phyloP scores from a whole-genome alignment of 2,888 invertebrate genomes.

The Monopis laevigella region DNA sequence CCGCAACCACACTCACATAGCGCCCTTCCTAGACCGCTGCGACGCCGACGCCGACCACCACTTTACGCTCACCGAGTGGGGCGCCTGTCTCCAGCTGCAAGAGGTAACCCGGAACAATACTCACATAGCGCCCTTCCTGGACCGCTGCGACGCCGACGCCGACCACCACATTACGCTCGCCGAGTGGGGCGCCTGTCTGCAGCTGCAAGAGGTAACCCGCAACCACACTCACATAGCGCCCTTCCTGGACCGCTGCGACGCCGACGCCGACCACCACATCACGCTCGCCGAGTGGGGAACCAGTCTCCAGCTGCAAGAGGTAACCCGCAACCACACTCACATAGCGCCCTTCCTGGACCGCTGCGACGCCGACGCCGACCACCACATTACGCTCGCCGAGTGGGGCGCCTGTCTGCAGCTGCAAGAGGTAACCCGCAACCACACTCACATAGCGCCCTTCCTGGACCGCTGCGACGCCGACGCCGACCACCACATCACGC shows the following conservation, averaged over 20 bases:
- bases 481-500: conserved; percentile 89
- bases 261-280: conserved; percentile 88
- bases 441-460: conserved; percentile 96
- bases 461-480: conserved; percentile 90
- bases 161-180: conserved; percentile 90
- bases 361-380: conserved; percentile 90
- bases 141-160: conserved; percentile 87
- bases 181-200: conserved; percentile 93
- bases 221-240: too few relatives aligned
- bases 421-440: too few relatives aligned
- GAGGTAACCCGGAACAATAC: too few relatives aligned
- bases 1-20: too few relatives aligned
- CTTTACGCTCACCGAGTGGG: conserved; percentile 94
- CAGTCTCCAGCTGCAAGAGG: conserved; percentile 86
- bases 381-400: conserved; percentile 89
- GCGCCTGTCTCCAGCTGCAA: conserved; percentile 83
- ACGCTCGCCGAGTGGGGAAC: conserved; percentile 93
- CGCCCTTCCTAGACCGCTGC: conserved; percentile 93
- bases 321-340: too few relatives aligned
- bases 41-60: conserved; percentile 90
- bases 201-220: conserved; percentile 89
- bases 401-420: conserved; percentile 92
- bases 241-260: conserved; percentile 92
- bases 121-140: conserved; percentile 95
- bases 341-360: conserved; percentile 94